phyloP scores from a whole-genome alignment of 2,888 invertebrate species.

The Bursaphelenchus okinawaensis region DNA sequence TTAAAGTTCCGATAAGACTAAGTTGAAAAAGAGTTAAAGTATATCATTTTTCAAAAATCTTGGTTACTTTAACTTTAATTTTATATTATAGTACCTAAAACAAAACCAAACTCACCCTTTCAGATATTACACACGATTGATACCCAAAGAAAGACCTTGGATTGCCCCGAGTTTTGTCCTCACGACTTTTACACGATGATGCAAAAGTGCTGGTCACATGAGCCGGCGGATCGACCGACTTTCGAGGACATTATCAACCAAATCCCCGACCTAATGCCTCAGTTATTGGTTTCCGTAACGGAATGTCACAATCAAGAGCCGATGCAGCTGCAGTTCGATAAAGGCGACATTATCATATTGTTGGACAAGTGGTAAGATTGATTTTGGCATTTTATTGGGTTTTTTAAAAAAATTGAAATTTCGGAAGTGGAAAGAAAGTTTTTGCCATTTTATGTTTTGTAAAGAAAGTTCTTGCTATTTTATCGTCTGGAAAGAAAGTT shows the following conservation, averaged over 20 bases:
- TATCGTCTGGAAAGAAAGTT: no score
- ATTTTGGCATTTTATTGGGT: neutral
- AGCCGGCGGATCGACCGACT: constrained; percentile 77
- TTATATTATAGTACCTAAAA: no score
- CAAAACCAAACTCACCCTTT: constrained; percentile 14
- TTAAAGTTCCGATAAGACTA: no score
- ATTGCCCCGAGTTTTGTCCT: constrained; percentile 75
- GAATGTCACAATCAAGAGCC: constrained; percentile 64
- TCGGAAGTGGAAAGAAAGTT: neutral
- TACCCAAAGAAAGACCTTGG: constrained; percentile 62
- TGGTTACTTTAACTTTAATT: neutral
- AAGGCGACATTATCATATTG: constrained; percentile 85
- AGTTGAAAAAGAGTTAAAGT: neutral
- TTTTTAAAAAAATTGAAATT: neutral
- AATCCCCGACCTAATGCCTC: constrained; percentile 76
- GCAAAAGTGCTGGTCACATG: constrained; percentile 93
- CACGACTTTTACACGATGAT: constrained; percentile 82
- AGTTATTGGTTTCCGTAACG: constrained; percentile 79
- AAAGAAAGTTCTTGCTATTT: no score
- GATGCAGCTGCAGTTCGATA: constrained; percentile 75
- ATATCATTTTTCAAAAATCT: neutral
- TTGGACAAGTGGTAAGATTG: constrained; percentile 70
- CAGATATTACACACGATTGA: constrained; percentile 87
- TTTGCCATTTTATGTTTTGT: no score
- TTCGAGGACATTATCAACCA: constrained; percentile 77